These are phyloP conservation scores for Drosophila prostipennis DNA, from an alignment of 2,888 invertebrate genomes.

Conservation along the genomic window DNA sequence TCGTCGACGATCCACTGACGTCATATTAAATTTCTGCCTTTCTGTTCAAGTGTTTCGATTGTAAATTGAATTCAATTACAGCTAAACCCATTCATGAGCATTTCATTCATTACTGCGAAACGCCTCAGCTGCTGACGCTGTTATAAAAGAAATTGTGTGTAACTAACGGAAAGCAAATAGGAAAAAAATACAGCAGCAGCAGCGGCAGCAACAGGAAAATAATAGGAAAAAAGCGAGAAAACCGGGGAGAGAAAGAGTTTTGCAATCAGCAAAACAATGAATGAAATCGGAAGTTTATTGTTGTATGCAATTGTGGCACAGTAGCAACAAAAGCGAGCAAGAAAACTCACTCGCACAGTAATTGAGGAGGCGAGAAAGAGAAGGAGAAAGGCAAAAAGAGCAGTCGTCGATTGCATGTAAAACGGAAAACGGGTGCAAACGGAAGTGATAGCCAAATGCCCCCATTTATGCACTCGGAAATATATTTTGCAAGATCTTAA, in stretches of 20 bases:
- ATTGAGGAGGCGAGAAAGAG: constrained; percentile 39
- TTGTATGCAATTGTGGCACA: constrained; percentile 53
- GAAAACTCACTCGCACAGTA: constrained; percentile 39
- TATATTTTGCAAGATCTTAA: too few relatives aligned
- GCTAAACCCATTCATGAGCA: constrained; percentile 48
- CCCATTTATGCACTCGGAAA: constrained; percentile 4
- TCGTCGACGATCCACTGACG: constrained; percentile 2
- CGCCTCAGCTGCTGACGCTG: constrained; percentile 13
- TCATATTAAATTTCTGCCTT: constrained; percentile 9
- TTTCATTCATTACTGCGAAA: constrained; percentile 48
- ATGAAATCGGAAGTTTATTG: constrained; percentile 71
- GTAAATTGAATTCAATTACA: constrained; percentile 57
- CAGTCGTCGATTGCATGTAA: constrained; percentile 50
- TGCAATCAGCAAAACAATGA: constrained; percentile 55
- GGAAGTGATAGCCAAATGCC: constrained; percentile 61
- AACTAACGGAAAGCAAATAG: constrained; percentile 41
- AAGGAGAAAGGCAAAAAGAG: constrained; percentile 3
- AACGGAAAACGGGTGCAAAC: constrained; percentile 53
- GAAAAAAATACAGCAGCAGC: constrained; percentile 24
- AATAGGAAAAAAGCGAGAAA: constrained; percentile 7
- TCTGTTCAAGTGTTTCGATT: constrained; percentile 38
- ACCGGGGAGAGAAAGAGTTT: constrained; percentile 44
- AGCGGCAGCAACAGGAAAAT: constrained; percentile 2
- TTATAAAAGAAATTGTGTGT: constrained; percentile 44
- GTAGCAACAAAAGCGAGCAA: constrained; percentile 28